Evolutionary conservation across 2,113 vertebrate genomes (phyloP).

Genomic region (Lampris megalopsis): DNA sequence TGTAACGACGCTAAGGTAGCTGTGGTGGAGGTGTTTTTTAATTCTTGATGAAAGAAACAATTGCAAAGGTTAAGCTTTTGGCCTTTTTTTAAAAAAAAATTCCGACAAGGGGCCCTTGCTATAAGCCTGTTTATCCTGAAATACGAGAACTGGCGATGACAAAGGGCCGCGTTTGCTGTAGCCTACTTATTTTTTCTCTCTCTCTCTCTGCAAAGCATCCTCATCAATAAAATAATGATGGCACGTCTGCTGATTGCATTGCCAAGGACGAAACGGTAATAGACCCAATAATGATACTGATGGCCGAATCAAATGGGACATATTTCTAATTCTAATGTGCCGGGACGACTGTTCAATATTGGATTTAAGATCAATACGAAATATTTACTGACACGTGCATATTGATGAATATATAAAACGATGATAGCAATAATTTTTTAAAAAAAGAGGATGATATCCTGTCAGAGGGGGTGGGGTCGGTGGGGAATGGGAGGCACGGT

Average conservation of each 20-base stretch:
- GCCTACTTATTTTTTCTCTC: background rate
- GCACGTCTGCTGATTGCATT: constrained; percentile 21
- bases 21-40: constrained; percentile 52
- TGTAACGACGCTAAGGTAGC: constrained; percentile 67
- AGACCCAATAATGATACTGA: constrained; percentile 44
- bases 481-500: background rate
- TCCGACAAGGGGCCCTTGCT: constrained; percentile 33
- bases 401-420: constrained; percentile 23
- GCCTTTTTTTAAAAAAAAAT: constrained; percentile 43
- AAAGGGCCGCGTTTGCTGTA: background rate
- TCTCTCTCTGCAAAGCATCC: no score
- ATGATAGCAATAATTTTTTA: constrained; percentile 16
- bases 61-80: constrained; percentile 67
- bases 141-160: constrained; percentile 49
- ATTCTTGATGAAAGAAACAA: constrained; percentile 68
- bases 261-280: no score
- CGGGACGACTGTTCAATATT: no score
- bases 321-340: constrained; percentile 3
- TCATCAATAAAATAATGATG: background rate
- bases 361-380: no score
- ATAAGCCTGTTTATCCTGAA: constrained; percentile 42
- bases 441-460: background rate
- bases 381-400: no score
- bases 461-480: constrained; percentile 10
- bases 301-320: constrained; percentile 40